phyloP scores from a whole-genome alignment of 2,888 invertebrate species.

The Danaus chrysippus region DNA sequence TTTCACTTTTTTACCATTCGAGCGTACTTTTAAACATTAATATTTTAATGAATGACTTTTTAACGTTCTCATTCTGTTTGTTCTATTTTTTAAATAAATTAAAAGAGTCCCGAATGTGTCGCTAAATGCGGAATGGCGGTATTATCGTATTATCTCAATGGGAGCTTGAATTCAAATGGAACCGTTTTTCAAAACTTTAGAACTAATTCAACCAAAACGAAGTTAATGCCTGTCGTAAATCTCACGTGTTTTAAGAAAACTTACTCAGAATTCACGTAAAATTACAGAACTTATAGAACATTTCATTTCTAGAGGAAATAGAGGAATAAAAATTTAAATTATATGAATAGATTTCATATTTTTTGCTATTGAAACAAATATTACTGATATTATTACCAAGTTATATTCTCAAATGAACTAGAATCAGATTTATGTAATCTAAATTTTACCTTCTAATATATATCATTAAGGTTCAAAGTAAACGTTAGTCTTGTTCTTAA shows the following conservation, averaged over 20 bases:
- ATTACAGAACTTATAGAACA: slow-evolving; percentile 23
- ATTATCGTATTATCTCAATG: slow-evolving; percentile 20
- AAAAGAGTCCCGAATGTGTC: background rate
- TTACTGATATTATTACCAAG: no score
- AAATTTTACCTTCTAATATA: no score
- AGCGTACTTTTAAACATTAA: background rate
- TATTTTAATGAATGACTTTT: background rate
- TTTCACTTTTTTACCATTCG: background rate
- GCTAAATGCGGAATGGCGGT: background rate
- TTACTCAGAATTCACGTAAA: slow-evolving; percentile 27
- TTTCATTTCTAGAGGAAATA: slow-evolving; percentile 13
- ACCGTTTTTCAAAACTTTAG: slow-evolving; percentile 60
- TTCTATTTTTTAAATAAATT: slow-evolving; percentile 3
- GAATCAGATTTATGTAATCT: no score
- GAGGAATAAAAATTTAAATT: background rate
- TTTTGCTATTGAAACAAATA: background rate
- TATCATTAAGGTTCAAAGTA: no score
- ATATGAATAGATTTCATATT: background rate
- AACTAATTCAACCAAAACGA: slow-evolving; percentile 60
- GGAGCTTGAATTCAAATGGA: slow-evolving; percentile 42
- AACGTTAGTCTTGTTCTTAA: no score
- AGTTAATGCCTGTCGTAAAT: slow-evolving; percentile 66
- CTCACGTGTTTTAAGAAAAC: slow-evolving; percentile 45
- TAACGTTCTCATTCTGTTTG: background rate
- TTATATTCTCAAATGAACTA: no score